Percentiles rank a stretch among this genome's conserved stretches.
phyloP scores from a whole-genome alignment of 2,888 invertebrate species.

The Strigamia crassipes region DNA sequence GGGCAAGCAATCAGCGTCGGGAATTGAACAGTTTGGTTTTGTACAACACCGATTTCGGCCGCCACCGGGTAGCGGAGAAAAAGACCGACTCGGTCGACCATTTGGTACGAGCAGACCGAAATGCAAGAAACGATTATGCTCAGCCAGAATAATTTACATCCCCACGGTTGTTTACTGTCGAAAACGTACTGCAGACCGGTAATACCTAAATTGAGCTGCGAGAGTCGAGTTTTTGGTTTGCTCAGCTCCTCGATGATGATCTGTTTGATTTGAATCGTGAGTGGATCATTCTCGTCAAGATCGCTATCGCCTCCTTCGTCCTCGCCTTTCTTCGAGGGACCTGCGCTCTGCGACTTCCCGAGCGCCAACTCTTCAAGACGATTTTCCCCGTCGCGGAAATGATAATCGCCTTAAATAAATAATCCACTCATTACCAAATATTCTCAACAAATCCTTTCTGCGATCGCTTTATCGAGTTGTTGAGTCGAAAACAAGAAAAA shows the following conservation, averaged over 20 bases:
- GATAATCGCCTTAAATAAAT: neutral
- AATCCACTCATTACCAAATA: neutral
- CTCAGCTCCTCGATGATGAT: constrained; percentile 36
- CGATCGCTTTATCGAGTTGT: too few relatives aligned
- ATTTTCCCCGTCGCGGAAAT: neutral
- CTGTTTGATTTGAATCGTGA: constrained; percentile 25
- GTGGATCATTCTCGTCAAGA: constrained; percentile 32
- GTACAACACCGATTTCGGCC: constrained; percentile 42
- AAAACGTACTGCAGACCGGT: constrained; percentile 44
- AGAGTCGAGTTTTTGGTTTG: neutral
- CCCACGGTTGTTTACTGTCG: constrained; percentile 19
- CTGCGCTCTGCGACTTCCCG: neutral
- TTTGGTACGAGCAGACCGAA: constrained; percentile 43
- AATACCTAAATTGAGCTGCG: constrained; percentile 29
- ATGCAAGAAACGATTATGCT: constrained; percentile 43
- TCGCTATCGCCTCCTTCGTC: neutral
- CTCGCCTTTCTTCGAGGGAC: neutral
- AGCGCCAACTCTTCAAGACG: neutral
- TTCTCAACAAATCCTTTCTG: too few relatives aligned
- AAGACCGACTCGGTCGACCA: constrained; percentile 19
- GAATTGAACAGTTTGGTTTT: constrained; percentile 31
- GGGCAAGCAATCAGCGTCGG: neutral
- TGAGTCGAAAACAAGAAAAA: too few relatives aligned
- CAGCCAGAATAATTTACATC: constrained; percentile 41
- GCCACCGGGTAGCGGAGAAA: constrained; percentile 33